These are phyloP conservation scores for Andrena hattorfiana DNA, from an alignment of 2,888 invertebrate species.

Conservation along the genomic window DNA sequence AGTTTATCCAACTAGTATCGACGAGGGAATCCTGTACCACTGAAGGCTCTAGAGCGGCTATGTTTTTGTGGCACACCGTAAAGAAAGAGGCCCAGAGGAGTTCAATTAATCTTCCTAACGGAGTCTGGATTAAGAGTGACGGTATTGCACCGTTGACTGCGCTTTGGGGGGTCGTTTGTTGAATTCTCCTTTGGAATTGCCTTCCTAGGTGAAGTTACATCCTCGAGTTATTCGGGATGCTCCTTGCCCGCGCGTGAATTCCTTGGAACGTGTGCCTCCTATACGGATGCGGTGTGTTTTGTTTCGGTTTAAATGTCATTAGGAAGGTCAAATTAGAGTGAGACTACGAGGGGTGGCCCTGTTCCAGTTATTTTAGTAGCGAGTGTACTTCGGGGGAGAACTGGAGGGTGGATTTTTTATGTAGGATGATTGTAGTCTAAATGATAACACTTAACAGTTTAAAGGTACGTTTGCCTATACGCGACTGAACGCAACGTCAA, in stretches of 20 bases:
- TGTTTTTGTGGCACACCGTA: background rate
- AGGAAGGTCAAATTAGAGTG: background rate
- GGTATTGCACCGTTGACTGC: background rate
- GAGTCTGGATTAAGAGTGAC: slow-evolving; percentile 4
- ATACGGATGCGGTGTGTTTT: background rate
- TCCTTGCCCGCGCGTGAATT: background rate
- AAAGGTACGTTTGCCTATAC: too few relatives aligned
- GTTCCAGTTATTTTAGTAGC: too few relatives aligned
- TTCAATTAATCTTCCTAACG: slow-evolving; percentile 36
- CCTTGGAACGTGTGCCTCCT: background rate
- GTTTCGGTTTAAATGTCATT: background rate
- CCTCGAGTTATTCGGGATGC: background rate
- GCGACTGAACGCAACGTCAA: too few relatives aligned
- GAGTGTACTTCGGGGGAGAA: background rate
- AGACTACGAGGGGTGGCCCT: too few relatives aligned
- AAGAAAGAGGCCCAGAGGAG: background rate
- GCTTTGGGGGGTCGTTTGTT: slow-evolving; percentile 4
- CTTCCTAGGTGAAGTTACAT: slow-evolving; percentile 4
- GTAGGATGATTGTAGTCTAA: too few relatives aligned
- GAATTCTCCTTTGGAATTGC: slow-evolving; percentile 21
- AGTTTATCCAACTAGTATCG: background rate
- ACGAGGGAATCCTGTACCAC: background rate
- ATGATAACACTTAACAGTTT: too few relatives aligned
- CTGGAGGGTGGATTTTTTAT: slow-evolving; percentile 4
- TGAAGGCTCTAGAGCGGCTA: background rate